Conservation (phyloP, 2,888 invertebrate genomes). For the Mylabris sibirica region DNA sequence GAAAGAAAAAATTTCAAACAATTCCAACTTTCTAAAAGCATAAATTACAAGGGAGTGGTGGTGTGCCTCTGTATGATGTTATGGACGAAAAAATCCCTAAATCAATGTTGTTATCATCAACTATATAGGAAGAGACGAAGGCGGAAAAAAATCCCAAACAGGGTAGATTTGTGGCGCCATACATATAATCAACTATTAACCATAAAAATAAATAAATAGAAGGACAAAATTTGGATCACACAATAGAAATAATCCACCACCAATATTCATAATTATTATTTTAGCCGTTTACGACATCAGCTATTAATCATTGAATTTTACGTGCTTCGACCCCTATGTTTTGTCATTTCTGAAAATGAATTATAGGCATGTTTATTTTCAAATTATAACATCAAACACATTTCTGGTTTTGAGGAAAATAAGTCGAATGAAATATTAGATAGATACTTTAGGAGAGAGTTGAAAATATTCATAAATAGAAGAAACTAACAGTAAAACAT, state of each 20-base stretch:
- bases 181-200: not conserved
- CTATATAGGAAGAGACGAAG: not conserved
- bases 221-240: not conserved
- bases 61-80: not conserved
- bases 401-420: not conserved
- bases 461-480: not conserved
- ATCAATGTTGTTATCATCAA: not conserved
- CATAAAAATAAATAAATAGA: not conserved
- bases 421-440: not conserved
- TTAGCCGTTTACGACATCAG: not conserved
- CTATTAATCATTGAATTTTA: not conserved
- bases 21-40: not conserved
- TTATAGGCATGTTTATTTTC: not conserved
- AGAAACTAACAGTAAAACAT: no score
- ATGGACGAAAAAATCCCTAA: not conserved
- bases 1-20: not conserved
- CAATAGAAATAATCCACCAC: not conserved
- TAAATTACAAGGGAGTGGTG: not conserved
- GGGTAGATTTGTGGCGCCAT: slow-evolving; percentile 3
- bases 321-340: not conserved
- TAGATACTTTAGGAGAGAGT: not conserved
- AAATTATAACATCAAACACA: slow-evolving; percentile 5
- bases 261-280: not conserved
- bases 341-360: not conserved
- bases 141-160: not conserved